Percentiles rank a stretch among this genome's conserved stretches.
These are phyloP conservation scores for Palythoa grandis DNA, from an alignment of 92 coral and sea anemone genomes.

Conservation along the genomic window DNA sequence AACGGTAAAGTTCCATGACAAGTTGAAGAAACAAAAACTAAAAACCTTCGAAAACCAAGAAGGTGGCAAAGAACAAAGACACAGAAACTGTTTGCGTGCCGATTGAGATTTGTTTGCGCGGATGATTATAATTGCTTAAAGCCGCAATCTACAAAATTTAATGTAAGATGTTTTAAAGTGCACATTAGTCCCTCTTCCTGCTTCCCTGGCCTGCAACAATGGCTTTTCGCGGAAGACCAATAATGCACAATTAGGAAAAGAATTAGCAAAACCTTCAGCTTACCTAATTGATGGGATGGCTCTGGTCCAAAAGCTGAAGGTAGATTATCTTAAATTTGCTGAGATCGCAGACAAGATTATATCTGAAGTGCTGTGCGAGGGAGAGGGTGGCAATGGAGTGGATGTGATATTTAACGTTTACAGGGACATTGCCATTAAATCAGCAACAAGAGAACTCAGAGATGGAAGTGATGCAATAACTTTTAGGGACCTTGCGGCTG, in stretches of 20 bases:
- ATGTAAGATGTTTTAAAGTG: constrained; percentile 45
- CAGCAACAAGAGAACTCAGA: constrained; percentile 57
- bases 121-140: constrained; percentile 45
- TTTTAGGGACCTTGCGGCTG: constrained; percentile 54
- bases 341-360: constrained; percentile 46
- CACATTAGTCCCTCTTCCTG: constrained; percentile 49
- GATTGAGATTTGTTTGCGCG: constrained; percentile 51
- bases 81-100: constrained; percentile 22
- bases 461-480: too few species aligned
- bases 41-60: too few species aligned
- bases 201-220: constrained; percentile 45
- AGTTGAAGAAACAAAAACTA: too few species aligned
- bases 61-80: too few species aligned
- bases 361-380: constrained; percentile 28
- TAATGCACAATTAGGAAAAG: constrained; percentile 56
- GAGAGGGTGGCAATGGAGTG: too few species aligned
- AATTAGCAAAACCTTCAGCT: constrained; percentile 58
- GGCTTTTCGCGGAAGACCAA: constrained; percentile 44
- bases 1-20: too few species aligned
- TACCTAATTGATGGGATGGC: constrained; percentile 60
- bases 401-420: constrained; percentile 64
- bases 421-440: constrained; percentile 54
- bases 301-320: constrained; percentile 51
- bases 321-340: constrained; percentile 47
- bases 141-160: constrained; percentile 41